Evolutionary conservation across 2,888 invertebrate genomes (phyloP), one percentile per base, ranked within the genome.

Genomic region (Philopedon plagiatum): DNA sequence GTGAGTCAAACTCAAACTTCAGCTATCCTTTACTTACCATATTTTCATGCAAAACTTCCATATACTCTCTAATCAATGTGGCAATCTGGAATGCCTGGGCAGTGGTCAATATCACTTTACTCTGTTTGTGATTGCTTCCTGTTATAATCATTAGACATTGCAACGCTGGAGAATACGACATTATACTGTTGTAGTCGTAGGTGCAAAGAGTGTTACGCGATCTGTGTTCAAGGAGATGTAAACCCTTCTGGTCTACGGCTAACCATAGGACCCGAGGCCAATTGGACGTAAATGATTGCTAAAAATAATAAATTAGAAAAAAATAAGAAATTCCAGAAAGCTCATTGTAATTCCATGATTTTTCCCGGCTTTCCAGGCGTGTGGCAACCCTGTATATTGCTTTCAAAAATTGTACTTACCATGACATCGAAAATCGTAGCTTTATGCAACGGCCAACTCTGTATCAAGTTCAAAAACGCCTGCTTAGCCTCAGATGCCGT

Each of bases 241-340:
- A 90, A 18, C 98, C 98, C 79, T 91, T 91, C 85, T 97, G 96
- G 86, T 97, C 96, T 61, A 98, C 94, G 21, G 96, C 97, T 78
- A 98, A 87, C 96, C 97, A 96, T 51, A 98, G 87, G 46, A 94
- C 91, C 81, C 97, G 91, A 26, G 98, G 97, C 95, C 98, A 96
- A 86, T 96, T 96, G 23, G 97, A 96, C 11, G 97, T 97, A 85
- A 97, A 97, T 9, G 96, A 95, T 93, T 98, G 97, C 94, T 95
- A 85, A 37, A 86, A 85, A 54, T 29, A 19, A 46, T 3, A 44
- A 19, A 8, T 19, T 19, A 39, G 54, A 57, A 60, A 9, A 46
- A 9, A 46, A 18, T 46, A 13, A 13, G 3, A 39, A 39, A 3
- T 13, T 9, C 8, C 1, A 46, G 18, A 19, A 9, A 18, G 5